Base-by-base conservation (phyloP, 2,888 invertebrate genomes). In the Apoderus coryli region DNA sequence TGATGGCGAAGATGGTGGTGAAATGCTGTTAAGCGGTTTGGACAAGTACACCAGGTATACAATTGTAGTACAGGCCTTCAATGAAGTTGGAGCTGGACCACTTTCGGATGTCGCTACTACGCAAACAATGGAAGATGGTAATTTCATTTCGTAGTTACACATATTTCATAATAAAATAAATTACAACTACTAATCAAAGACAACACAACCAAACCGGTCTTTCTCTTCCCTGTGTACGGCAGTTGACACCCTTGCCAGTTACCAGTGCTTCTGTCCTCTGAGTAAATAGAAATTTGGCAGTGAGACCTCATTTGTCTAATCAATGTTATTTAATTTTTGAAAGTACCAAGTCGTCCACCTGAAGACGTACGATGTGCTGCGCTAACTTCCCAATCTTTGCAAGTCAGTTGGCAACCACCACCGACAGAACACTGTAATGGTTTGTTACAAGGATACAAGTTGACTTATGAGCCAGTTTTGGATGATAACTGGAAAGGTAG, bases 361-460 rank as follows among this genome's bases (percentile, higher is more conserved):
- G 74, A 76, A 52, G 77, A 76, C 47, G 72, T 84, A 10, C 66
- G 78, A 35, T 82, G 82, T 47, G 72, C 72, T 1, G 70, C 80
- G 1, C 54, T 80, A 25, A 74, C 76, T 14, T 78, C 82, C 0
- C 76, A 78, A 47, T 77, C 77, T 4, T 59, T 84, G 32, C 76
- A 79, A 60, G 71, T 84, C 11, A 73, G 76, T 28, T 84, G 84
- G 84, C 76, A 79, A 40, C 77, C 79, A 9, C 77, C 81, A 1
- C 73, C 79, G 22, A 67, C 68, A 16, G 67, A 70, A 40, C 72
- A 78, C 35, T 71, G 74, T 34, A 79, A 82, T 45, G 84, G 84
- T 3, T 64, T 80, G 27, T 62, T 84, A 34, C 76, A 78, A 52
- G 82, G 82, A 3, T 78, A 78, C 49, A 76, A 76, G 52, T 55